phyloP scores from a whole-genome alignment of 2,113 vertebrate genomes.

The Otocyon megalotis region DNA sequence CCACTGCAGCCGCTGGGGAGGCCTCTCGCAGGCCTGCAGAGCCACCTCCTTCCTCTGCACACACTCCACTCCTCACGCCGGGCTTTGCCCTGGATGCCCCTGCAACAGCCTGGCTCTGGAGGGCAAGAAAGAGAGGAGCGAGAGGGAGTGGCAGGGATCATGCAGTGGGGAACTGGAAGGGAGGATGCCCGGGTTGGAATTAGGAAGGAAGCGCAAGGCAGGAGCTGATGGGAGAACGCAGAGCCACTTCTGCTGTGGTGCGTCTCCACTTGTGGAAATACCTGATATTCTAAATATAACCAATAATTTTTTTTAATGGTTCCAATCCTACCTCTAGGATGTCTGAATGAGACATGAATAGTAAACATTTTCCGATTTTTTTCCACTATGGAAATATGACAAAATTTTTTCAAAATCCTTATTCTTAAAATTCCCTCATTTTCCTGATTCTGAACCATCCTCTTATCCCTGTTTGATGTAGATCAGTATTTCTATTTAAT shows the following conservation, averaged over 20 bases:
- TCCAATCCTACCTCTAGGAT: neutral
- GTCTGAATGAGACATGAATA: neutral
- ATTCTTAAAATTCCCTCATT: neutral
- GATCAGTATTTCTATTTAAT: neutral
- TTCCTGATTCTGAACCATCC: neutral
- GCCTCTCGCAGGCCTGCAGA: neutral
- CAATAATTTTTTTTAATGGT: neutral
- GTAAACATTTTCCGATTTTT: neutral
- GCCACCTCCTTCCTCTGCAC: neutral
- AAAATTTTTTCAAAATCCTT: neutral
- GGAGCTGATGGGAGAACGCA: neutral
- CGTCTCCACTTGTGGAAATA: neutral
- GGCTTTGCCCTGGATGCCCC: fast-evolving
- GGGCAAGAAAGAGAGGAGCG: neutral
- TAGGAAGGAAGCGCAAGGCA: neutral
- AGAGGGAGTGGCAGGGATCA: neutral
- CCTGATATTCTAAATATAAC: neutral
- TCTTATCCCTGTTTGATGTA: neutral
- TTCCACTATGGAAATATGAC: neutral
- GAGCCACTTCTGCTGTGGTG: neutral
- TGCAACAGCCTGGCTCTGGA: neutral
- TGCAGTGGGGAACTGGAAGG: too few relatives aligned
- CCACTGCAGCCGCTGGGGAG: neutral
- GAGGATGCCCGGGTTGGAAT: too few relatives aligned
- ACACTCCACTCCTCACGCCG: fast-evolving